A percentile compares a stretch with the other conserved stretches of the same genome.
Conservation (phyloP, 2,797 vertebrate species). For the Sebastiscus albofasciatus region DNA sequence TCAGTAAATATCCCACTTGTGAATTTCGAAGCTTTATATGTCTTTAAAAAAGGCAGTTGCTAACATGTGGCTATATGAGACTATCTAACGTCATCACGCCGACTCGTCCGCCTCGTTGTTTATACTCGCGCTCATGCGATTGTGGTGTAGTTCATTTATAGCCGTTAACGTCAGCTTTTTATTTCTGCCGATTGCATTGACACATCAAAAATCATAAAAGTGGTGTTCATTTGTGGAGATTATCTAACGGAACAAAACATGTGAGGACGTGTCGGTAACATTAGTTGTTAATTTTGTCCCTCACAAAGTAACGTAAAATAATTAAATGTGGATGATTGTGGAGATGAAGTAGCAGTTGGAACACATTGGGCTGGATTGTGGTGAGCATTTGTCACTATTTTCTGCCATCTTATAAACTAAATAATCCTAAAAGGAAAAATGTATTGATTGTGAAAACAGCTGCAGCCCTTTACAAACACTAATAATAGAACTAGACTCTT, state of each 20-base stretch:
- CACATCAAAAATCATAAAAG: too few relatives aligned
- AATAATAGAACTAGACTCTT: neutral
- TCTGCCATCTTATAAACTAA: neutral
- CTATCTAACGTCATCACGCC: neutral
- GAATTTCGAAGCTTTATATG: neutral
- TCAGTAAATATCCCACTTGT: neutral
- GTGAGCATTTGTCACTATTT: neutral
- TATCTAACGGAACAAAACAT: too few relatives aligned
- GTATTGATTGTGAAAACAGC: neutral
- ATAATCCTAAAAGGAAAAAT: neutral
- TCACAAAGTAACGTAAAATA: too few relatives aligned
- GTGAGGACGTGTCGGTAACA: too few relatives aligned
- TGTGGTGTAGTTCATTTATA: too few relatives aligned
- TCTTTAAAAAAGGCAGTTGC: neutral
- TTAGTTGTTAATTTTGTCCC: too few relatives aligned
- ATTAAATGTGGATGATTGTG: neutral
- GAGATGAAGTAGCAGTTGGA: neutral
- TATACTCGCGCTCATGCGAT: too few relatives aligned
- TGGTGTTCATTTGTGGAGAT: too few relatives aligned
- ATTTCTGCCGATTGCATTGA: too few relatives aligned
- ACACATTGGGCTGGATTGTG: neutral
- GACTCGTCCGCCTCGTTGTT: too few relatives aligned
- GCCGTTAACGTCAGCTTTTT: too few relatives aligned
- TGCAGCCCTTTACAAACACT: neutral
- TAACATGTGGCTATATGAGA: neutral